These are phyloP conservation scores for Paracanthobrama guichenoti DNA, from an alignment of 2,113 vertebrate genomes.

Conservation along the genomic window DNA sequence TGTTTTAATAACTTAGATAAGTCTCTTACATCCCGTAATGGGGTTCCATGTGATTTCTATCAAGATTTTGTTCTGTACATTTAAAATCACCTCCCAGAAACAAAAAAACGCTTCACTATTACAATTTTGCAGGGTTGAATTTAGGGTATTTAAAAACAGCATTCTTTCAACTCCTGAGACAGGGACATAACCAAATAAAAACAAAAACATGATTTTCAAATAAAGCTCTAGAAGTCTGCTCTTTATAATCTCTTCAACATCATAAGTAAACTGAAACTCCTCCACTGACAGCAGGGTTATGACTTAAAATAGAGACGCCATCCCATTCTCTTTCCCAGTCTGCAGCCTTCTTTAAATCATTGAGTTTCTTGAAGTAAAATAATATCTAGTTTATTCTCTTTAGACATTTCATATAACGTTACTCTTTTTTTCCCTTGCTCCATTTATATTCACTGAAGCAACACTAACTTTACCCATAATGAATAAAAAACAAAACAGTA, in stretches of 20 bases:
- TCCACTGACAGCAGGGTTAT: background rate
- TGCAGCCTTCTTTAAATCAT: background rate
- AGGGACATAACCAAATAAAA: no score
- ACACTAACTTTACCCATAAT: background rate
- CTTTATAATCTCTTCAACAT: background rate
- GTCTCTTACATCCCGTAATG: no score
- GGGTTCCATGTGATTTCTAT: no score
- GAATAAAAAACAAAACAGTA: background rate
- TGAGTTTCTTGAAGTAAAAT: background rate
- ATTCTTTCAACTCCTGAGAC: no score
- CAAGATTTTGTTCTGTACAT: no score
- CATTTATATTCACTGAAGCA: background rate
- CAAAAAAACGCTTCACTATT: no score
- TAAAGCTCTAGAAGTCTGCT: no score
- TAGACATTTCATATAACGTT: background rate
- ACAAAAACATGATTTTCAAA: no score
- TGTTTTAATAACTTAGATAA: no score
- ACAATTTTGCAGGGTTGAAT: no score
- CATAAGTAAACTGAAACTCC: background rate
- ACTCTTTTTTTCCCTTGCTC: background rate
- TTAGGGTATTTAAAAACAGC: no score
- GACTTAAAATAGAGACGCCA: background rate
- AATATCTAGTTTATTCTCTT: background rate
- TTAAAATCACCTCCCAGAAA: no score
- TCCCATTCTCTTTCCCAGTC: background rate